Evolutionary conservation across 2,888 invertebrate genomes (phyloP).

Genomic region (Rhingia rostrata): DNA sequence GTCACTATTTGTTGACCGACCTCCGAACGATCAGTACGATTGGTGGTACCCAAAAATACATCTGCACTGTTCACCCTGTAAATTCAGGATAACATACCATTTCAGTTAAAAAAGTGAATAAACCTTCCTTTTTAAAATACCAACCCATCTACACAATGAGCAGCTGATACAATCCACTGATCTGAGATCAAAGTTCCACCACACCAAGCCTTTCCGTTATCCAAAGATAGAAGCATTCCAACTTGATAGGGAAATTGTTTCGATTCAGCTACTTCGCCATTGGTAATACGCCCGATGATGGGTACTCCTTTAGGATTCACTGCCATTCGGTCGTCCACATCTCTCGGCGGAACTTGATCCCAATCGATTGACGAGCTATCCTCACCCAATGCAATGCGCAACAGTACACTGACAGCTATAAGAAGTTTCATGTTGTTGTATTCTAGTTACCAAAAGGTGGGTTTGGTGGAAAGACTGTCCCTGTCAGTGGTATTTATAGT

Average conservation of each 20-base stretch:
- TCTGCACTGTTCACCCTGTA: constrained; percentile 77
- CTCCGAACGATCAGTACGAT: constrained; percentile 77
- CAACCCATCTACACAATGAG: constrained; percentile 79
- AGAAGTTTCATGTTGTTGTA: constrained; percentile 15
- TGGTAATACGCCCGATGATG: constrained; percentile 78
- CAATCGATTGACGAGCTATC: constrained; percentile 24
- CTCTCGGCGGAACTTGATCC: constrained; percentile 37
- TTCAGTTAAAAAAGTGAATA: background rate
- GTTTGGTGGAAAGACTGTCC: no score
- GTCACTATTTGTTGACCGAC: constrained; percentile 77
- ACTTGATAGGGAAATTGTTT: constrained; percentile 80
- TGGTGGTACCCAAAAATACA: constrained; percentile 78
- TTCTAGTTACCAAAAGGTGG: no score
- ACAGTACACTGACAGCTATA: background rate
- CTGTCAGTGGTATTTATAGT: constrained; percentile 9
- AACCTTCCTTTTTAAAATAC: constrained; percentile 9
- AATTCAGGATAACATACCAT: no score
- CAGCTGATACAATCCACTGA: constrained; percentile 80
- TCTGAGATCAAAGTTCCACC: constrained; percentile 80
- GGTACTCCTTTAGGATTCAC: constrained; percentile 4
- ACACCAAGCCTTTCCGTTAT: constrained; percentile 78
- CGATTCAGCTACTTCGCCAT: constrained; percentile 77
- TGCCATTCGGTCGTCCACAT: constrained; percentile 41
- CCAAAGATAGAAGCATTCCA: constrained; percentile 77
- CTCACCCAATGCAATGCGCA: background rate